Conservation (phyloP, 2,888 invertebrate genomes). For the Apantesis nais region DNA sequence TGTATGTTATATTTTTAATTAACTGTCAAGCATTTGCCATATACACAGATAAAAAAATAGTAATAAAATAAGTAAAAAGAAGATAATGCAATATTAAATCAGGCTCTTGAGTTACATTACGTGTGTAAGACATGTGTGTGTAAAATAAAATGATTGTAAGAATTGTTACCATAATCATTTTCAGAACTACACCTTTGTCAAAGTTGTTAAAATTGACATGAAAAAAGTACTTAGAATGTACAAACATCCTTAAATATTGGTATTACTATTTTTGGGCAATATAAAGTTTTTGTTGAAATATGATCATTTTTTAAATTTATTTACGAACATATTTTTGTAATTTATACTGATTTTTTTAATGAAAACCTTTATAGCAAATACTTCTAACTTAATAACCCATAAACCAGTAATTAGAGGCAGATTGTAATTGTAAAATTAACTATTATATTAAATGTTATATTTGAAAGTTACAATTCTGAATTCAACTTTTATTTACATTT, state of each 20-base stretch:
- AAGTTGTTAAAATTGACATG: conserved; percentile 17
- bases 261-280: conserved; percentile 14
- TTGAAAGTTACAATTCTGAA: no score
- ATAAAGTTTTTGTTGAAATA: neutral
- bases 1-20: conserved; percentile 14
- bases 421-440: neutral
- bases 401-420: neutral
- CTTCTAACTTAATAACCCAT: neutral
- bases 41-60: conserved; percentile 22
- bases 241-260: conserved; percentile 27
- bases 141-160: no score
- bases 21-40: conserved; percentile 20
- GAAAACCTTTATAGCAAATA: neutral
- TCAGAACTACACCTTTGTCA: neutral
- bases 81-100: conserved; percentile 41
- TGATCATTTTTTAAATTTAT: neutral
- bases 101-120: conserved; percentile 38
- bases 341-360: neutral
- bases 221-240: conserved; percentile 24
- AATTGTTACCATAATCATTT: conserved; percentile 20
- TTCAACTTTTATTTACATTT: neutral
- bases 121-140: no score
- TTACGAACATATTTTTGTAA: neutral
- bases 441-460: no score
- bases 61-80: conserved; percentile 17